phyloP scores from a whole-genome alignment of 2,888 invertebrate species.

The Gymnosoma rotundatum region DNA sequence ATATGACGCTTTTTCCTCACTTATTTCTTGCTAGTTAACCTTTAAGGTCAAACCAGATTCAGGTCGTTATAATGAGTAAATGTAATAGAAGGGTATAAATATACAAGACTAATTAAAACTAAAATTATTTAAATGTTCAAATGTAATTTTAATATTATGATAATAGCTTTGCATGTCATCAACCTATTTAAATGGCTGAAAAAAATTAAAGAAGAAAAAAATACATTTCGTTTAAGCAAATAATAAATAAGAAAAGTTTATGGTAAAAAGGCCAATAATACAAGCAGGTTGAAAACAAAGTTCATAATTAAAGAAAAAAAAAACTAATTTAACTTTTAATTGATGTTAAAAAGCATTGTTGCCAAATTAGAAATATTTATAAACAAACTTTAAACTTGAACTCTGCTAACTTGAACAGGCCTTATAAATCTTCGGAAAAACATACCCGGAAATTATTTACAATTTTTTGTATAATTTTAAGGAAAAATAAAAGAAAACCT shows the following conservation, averaged over 20 bases:
- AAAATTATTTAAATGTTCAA: slow-evolving; percentile 64
- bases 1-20: not conserved
- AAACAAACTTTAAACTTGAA: slow-evolving; percentile 3
- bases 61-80: not conserved
- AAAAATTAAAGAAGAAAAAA: not conserved
- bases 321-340: slow-evolving; percentile 54
- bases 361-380: not conserved
- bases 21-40: slow-evolving; percentile 21
- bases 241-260: not conserved
- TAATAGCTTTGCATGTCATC: slow-evolving; percentile 60
- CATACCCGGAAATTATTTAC: not conserved
- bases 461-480: too few relatives aligned
- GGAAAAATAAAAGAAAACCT: too few relatives aligned
- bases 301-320: not conserved
- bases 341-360: slow-evolving; percentile 10
- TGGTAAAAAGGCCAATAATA: not conserved
- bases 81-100: slow-evolving; percentile 1
- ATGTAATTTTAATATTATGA: slow-evolving; percentile 56
- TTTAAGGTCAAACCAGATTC: slow-evolving; percentile 38
- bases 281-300: slow-evolving; percentile 7
- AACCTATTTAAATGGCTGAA: slow-evolving; percentile 50
- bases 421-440: not conserved
- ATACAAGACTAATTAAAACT: slow-evolving; percentile 59
- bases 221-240: not conserved
- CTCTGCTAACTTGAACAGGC: not conserved